Percentiles rank a stretch among this genome's conserved stretches.
Conservation (phyloP, 2,888 invertebrate species). For the Scrobipalpa costella region DNA sequence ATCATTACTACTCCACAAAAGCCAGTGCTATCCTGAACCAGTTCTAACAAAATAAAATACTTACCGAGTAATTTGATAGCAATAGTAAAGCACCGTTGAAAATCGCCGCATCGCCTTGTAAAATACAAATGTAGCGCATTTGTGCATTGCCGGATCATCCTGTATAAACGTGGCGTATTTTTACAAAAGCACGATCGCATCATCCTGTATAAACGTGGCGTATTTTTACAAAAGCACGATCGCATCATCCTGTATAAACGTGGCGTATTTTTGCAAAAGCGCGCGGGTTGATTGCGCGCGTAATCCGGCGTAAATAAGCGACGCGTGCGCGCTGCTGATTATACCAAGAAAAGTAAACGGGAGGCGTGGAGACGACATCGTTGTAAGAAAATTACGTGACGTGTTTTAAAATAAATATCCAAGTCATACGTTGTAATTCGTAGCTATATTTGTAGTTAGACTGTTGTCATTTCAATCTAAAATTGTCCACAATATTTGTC, state of each 20-base stretch:
- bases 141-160: background rate
- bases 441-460: too few relatives aligned
- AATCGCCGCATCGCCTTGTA: background rate
- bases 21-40: background rate
- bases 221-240: background rate
- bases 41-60: slow-evolving; percentile 2
- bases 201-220: background rate
- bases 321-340: slow-evolving; percentile 71
- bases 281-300: slow-evolving; percentile 65
- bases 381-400: background rate
- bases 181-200: background rate
- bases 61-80: slow-evolving; percentile 5
- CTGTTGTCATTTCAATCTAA: too few relatives aligned
- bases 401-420: too few relatives aligned
- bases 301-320: slow-evolving; percentile 78
- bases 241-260: slow-evolving; percentile 29
- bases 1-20: too few relatives aligned
- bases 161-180: background rate
- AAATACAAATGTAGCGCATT: background rate
- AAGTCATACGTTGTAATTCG: too few relatives aligned
- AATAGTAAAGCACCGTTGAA: slow-evolving; percentile 5
- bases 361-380: slow-evolving; percentile 47
- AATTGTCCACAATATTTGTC: too few relatives aligned
- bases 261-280: slow-evolving; percentile 49
- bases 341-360: slow-evolving; percentile 53